Conservation (phyloP, 2,797 vertebrate species). For the Limnodromus scolopaceus region DNA sequence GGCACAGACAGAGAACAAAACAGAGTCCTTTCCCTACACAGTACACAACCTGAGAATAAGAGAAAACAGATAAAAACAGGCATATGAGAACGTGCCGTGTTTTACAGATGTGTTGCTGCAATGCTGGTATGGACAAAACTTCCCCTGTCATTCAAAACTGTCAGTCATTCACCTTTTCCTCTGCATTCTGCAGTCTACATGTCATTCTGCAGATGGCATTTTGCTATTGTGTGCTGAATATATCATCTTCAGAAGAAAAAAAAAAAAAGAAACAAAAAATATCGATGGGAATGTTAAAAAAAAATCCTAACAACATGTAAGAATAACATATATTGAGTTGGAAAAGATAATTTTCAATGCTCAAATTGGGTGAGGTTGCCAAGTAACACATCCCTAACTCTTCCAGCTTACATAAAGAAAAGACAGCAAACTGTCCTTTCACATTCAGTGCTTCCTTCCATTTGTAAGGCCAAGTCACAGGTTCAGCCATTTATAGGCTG, state of each 20-base stretch:
- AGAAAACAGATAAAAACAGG: background rate
- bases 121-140: background rate
- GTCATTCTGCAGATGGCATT: background rate
- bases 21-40: background rate
- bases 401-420: background rate
- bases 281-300: background rate
- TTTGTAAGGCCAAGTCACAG: background rate
- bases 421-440: background rate
- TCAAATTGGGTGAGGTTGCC: background rate
- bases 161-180: background rate
- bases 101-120: background rate
- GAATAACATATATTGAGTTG: background rate
- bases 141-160: background rate
- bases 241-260: background rate
- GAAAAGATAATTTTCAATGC: background rate
- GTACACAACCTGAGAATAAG: background rate
- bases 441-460: background rate
- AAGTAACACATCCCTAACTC: background rate
- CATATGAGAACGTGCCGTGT: background rate
- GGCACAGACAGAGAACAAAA: background rate
- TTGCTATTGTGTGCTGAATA: background rate
- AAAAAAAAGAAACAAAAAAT: too few species aligned
- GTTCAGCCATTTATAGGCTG: background rate
- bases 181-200: background rate
- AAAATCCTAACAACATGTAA: background rate